These are phyloP conservation scores for Saccopteryx leptura DNA, from an alignment of 2,113 vertebrate species.

Conservation along the genomic window DNA sequence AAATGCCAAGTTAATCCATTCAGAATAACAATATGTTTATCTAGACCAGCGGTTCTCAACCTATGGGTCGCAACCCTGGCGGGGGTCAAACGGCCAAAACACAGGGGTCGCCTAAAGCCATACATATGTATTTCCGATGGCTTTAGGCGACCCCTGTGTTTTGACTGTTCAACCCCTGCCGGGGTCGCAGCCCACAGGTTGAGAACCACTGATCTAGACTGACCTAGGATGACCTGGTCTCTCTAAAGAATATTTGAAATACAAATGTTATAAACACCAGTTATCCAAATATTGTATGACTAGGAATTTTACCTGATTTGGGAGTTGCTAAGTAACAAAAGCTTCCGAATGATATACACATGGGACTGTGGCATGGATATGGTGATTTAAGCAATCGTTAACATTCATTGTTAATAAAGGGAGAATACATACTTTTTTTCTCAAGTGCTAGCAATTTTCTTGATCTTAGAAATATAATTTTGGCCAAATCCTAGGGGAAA, in stretches of 20 bases:
- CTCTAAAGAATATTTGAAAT: not conserved
- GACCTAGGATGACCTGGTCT: not conserved
- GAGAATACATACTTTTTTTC: not conserved
- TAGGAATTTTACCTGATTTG: not conserved
- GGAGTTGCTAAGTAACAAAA: constrained; percentile 62
- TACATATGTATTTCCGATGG: too few relatives aligned
- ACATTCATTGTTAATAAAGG: constrained; percentile 17
- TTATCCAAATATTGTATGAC: not conserved
- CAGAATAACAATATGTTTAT: not conserved
- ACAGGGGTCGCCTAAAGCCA: too few relatives aligned
- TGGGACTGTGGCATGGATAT: not conserved
- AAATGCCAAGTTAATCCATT: constrained; percentile 53
- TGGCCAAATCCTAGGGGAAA: not conserved
- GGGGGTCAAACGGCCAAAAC: too few relatives aligned
- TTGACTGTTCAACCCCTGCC: too few relatives aligned
- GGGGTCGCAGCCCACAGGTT: too few relatives aligned
- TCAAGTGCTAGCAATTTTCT: not conserved
- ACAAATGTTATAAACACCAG: constrained; percentile 1
- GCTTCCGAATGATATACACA: constrained; percentile 3
- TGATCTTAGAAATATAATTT: constrained; percentile 34
- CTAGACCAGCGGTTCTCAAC: not conserved
- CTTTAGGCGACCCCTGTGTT: too few relatives aligned
- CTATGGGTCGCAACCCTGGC: too few relatives aligned
- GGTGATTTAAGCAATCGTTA: constrained; percentile 21
- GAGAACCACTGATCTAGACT: not conserved